Evolutionary conservation across 2,797 vertebrate genomes (phyloP).

Genomic region (Chrosomus eos): DNA sequence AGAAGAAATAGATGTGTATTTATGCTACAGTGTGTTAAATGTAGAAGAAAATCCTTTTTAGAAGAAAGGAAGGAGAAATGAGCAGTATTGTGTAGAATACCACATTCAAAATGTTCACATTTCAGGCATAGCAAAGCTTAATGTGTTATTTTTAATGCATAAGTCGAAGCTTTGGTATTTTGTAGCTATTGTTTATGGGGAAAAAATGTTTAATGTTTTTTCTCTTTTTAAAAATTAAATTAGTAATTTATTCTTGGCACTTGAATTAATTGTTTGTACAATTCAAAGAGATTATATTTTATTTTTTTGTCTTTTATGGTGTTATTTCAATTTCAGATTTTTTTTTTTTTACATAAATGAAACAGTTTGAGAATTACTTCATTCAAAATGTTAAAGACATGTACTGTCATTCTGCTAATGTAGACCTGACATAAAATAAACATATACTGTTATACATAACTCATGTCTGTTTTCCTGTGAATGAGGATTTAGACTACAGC

Average conservation of each 20-base stretch:
- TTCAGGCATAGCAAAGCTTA: neutral
- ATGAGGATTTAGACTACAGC: neutral
- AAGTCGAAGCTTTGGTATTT: neutral
- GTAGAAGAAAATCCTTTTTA: neutral
- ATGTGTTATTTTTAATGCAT: neutral
- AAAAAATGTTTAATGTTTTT: neutral
- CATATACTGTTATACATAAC: constrained; percentile 35
- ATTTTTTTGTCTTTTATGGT: constrained; percentile 13
- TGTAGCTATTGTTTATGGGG: neutral
- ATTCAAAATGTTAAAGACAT: constrained; percentile 1
- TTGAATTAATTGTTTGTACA: constrained; percentile 2
- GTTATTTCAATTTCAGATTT: neutral
- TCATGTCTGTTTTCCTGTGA: constrained; percentile 20
- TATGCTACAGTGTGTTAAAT: constrained; percentile 1
- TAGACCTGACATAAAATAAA: constrained; percentile 46
- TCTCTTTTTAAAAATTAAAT: neutral
- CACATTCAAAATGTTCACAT: neutral
- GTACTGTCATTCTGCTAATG: constrained; percentile 35
- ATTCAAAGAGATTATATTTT: neutral
- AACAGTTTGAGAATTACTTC: neutral
- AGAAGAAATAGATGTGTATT: constrained; percentile 7
- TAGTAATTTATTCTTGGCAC: constrained; percentile 5
- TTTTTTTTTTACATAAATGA: constrained; percentile 1
- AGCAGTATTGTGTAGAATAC: constrained; percentile 3
- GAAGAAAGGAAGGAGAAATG: neutral